phyloP scores from a whole-genome alignment of 2,113 vertebrate species.

The Pseudonaja textilis region DNA sequence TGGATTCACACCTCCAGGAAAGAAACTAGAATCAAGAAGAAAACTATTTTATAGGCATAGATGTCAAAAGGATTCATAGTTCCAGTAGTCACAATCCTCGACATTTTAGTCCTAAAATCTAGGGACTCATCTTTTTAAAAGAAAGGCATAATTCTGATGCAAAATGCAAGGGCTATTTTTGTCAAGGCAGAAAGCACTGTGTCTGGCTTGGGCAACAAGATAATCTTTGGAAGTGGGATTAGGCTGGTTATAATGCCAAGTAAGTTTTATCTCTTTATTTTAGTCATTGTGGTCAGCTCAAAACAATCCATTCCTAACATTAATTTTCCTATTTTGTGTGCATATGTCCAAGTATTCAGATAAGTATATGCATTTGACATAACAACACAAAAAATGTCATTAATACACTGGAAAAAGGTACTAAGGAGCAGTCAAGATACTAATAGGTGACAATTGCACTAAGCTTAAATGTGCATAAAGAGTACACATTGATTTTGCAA shows the following conservation, averaged over 20 bases:
- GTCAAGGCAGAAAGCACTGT: background rate
- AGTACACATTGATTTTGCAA: too few relatives aligned
- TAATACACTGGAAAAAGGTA: too few relatives aligned
- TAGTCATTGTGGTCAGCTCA: background rate
- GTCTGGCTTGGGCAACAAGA: background rate
- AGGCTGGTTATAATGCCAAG: background rate
- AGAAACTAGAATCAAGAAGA: background rate
- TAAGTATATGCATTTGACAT: too few relatives aligned
- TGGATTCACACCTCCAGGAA: background rate
- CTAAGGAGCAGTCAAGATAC: too few relatives aligned
- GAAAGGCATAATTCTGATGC: background rate
- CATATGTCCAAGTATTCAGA: too few relatives aligned
- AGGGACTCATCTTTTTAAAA: background rate
- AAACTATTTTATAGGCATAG: background rate
- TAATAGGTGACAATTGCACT: too few relatives aligned
- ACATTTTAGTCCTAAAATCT: background rate
- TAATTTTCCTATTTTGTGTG: too few relatives aligned
- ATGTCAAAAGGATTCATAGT: background rate
- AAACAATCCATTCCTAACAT: background rate
- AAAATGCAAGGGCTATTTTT: background rate
- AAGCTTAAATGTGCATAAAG: too few relatives aligned
- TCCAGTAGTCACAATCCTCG: background rate
- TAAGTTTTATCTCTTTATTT: background rate
- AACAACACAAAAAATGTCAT: too few relatives aligned
- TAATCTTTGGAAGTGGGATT: background rate